These are phyloP conservation scores for Habroteleia sp. DNA, from an alignment of 2,888 invertebrate species.

Conservation along the genomic window DNA sequence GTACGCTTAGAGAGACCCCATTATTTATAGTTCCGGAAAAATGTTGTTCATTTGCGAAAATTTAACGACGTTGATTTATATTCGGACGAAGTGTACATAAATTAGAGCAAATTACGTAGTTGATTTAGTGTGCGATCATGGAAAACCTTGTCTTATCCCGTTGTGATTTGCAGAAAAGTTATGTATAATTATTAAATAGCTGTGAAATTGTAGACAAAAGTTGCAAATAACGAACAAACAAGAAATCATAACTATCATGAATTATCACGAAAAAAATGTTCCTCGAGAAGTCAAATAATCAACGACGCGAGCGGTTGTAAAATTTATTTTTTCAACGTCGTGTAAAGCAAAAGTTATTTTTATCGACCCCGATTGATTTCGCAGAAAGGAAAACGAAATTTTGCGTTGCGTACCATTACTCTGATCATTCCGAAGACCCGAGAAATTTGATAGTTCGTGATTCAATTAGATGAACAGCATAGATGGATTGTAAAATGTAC, in stretches of 20 bases:
- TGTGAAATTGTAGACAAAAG: conserved; percentile 46
- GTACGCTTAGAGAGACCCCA: conserved; percentile 3
- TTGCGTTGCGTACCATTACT: conserved; percentile 13
- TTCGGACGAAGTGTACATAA: conserved; percentile 10
- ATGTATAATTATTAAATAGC: conserved; percentile 53
- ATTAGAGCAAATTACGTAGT: too few relatives aligned
- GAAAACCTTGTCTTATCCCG: conserved; percentile 1
- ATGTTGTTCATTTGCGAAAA: conserved; percentile 6
- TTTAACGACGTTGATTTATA: conserved; percentile 10
- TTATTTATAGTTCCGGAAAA: too few relatives aligned
- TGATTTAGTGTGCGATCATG: too few relatives aligned
- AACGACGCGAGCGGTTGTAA: conserved; percentile 43
- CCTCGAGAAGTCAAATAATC: conserved; percentile 47
- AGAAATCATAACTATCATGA: conserved; percentile 39
- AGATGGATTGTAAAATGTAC: conserved; percentile 44
- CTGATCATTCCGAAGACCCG: conserved; percentile 15
- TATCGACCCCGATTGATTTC: conserved; percentile 12
- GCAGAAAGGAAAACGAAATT: not conserved
- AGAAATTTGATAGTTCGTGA: conserved; percentile 51
- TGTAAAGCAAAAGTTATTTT: conserved; percentile 18
- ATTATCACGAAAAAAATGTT: conserved; percentile 57
- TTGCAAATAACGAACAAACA: conserved; percentile 35
- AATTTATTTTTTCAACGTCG: conserved; percentile 43
- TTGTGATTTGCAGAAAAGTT: conserved; percentile 35
- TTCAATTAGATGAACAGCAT: conserved; percentile 28